A percentile compares a stretch with the other conserved stretches of the same genome.
phyloP scores from a whole-genome alignment of 2,797 vertebrate species.

The Cirrhinus mrigala region DNA sequence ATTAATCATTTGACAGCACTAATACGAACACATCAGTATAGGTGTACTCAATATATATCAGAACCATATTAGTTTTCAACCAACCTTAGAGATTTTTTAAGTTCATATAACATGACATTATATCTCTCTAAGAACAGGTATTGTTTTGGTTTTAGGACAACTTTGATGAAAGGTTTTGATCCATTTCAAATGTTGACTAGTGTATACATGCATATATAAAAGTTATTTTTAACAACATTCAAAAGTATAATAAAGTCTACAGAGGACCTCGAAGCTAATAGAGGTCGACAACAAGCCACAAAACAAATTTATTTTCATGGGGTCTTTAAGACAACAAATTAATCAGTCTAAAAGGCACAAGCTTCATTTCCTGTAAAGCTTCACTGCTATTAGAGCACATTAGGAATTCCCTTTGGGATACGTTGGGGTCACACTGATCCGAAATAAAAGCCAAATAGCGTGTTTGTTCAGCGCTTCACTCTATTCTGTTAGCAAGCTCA shows the following conservation, averaged over 20 bases:
- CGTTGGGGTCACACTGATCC: not conserved
- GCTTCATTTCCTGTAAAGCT: not conserved
- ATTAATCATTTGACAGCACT: too few relatives aligned
- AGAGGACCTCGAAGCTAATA: not conserved
- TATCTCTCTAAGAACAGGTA: too few relatives aligned
- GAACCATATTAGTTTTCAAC: too few relatives aligned
- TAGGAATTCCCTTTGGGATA: not conserved
- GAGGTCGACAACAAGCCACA: not conserved
- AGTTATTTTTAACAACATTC: not conserved
- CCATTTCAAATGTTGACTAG: too few relatives aligned
- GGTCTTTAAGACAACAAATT: conserved; percentile 16
- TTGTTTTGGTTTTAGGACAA: too few relatives aligned
- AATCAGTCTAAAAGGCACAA: not conserved
- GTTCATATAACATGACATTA: too few relatives aligned
- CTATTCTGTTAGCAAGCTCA: conserved; percentile 9
- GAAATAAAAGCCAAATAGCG: not conserved
- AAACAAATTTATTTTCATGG: not conserved
- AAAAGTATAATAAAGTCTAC: not conserved
- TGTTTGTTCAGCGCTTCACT: conserved; percentile 24
- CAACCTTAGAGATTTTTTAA: too few relatives aligned
- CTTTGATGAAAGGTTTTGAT: too few relatives aligned
- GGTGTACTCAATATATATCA: too few relatives aligned
- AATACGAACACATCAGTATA: too few relatives aligned
- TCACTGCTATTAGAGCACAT: not conserved
- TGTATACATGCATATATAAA: not conserved